phyloP scores from a whole-genome alignment of 2,113 vertebrate species.

The Charadrius vociferus region DNA sequence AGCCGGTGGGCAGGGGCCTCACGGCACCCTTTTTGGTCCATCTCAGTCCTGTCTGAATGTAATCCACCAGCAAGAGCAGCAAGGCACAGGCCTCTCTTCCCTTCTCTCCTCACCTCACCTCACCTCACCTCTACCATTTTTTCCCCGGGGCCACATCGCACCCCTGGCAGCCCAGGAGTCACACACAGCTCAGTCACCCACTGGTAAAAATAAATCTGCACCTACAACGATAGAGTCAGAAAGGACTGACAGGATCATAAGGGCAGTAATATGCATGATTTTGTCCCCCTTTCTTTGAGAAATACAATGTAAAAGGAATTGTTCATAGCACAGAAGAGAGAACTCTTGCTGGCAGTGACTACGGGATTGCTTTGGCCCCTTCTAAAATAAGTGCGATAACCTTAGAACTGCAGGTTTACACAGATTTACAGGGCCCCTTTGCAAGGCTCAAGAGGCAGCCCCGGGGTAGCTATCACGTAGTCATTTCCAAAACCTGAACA shows the following conservation, averaged over 20 bases:
- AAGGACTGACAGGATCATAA: not conserved
- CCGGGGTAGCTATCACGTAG: fast-evolving
- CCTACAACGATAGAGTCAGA: not conserved
- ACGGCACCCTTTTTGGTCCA: not conserved
- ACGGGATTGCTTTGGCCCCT: not conserved
- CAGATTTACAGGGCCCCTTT: not conserved
- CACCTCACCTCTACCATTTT: not conserved
- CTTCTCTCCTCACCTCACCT: too few species aligned
- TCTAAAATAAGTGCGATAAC: not conserved
- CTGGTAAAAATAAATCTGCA: not conserved
- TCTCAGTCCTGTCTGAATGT: not conserved
- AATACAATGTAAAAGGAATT: not conserved
- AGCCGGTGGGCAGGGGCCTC: fast-evolving
- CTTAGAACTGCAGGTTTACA: not conserved
- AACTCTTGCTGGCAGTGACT: not conserved
- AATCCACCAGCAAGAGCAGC: not conserved
- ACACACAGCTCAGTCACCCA: not conserved
- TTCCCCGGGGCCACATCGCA: fast-evolving
- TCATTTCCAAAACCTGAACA: not conserved
- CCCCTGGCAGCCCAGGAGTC: not conserved
- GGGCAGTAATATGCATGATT: not conserved
- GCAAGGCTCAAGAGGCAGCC: not conserved
- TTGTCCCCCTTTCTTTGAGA: not conserved
- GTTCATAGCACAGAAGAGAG: not conserved
- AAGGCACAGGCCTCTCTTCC: not conserved